Evolutionary conservation across 2,797 vertebrate genomes (phyloP), one percentile per base, ranked within the genome.

Genomic region (Borostomias antarcticus): DNA sequence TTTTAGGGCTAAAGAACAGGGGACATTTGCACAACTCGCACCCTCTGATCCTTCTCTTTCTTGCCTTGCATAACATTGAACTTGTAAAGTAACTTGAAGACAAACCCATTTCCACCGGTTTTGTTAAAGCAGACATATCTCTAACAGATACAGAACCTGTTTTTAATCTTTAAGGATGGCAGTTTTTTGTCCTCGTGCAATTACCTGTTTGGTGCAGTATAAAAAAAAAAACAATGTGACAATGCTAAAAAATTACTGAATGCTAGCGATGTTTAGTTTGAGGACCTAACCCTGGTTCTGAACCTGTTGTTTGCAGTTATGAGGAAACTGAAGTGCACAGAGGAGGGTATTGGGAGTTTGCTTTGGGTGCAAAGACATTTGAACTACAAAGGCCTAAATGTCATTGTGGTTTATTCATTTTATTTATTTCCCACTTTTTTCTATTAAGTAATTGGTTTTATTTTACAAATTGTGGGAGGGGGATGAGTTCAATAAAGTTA

Each of bases 401-500:
- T 32, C 19, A 60, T 62, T 62, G 19, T 51, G 25, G 19, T 59
- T 64, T 35, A 52, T 33, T 50, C 30, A 56, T 30, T 33, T 21
- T 66, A 62, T 72, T 59, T 48, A 32, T 35, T 48, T 62, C 59
- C 23, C 58, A 59, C 35, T 35, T 23, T 15, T 53, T 73, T 62
- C 37, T 70, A 66, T 60, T 32, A 37, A 28, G 54, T 28, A 51
- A 57, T 59, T 32, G 23, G 45, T 67, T 74, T 59, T 57, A 47
- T 62, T 29, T 35, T 43, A 43, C 35, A 59, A 40, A 40, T 59
- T 59, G 25, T n/a, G 62, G 67, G 56, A 67, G 43, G 50, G 61
- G 66, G 66, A 58, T 17, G 37, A 69, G 62, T 66, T 72, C 17
- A 76, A 76, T 76, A 76, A 79, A 79, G 65, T 47, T 71, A 28